Evolutionary conservation across 2,888 invertebrate genomes (phyloP).

Genomic region (Uloborus plumipes): DNA sequence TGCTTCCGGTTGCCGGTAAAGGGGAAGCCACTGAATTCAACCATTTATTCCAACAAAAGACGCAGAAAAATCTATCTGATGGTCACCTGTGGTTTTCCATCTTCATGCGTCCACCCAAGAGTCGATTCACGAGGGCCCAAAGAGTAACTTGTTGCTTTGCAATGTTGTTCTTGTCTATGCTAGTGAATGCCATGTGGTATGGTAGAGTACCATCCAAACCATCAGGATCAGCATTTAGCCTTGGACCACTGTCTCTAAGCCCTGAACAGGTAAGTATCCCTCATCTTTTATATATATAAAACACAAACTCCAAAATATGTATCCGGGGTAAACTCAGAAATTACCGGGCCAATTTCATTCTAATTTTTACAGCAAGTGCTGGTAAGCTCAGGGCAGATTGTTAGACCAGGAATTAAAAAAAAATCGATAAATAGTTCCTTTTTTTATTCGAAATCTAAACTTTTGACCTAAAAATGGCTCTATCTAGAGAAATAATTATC

Average conservation of each 20-base stretch:
- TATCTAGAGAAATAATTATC: no score
- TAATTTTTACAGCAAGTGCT: no score
- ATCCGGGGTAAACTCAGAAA: no score
- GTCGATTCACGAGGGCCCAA: constrained; percentile 73
- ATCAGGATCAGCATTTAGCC: constrained; percentile 69
- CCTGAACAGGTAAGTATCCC: constrained; percentile 71
- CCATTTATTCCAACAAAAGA: constrained; percentile 72
- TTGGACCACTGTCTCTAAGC: constrained; percentile 73
- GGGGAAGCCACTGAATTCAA: constrained; percentile 73
- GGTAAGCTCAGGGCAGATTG: no score
- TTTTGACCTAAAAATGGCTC: no score
- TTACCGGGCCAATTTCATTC: no score
- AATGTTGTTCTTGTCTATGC: constrained; percentile 73
- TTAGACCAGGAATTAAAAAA: no score
- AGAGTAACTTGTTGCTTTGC: constrained; percentile 74
- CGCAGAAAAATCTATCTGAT: constrained; percentile 72
- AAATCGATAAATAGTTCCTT: no score
- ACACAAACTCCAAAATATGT: no score
- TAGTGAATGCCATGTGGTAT: constrained; percentile 75
- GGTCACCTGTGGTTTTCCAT: constrained; percentile 75
- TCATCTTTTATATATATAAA: no score
- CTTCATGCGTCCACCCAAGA: constrained; percentile 73
- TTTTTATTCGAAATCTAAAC: no score
- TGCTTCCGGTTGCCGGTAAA: constrained; percentile 73
- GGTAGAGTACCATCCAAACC: constrained; percentile 68